A percentile compares a stretch with the other conserved stretches of the same genome.
phyloP scores from a whole-genome alignment of 2,888 invertebrate genomes.

The Dynastes tityus region DNA sequence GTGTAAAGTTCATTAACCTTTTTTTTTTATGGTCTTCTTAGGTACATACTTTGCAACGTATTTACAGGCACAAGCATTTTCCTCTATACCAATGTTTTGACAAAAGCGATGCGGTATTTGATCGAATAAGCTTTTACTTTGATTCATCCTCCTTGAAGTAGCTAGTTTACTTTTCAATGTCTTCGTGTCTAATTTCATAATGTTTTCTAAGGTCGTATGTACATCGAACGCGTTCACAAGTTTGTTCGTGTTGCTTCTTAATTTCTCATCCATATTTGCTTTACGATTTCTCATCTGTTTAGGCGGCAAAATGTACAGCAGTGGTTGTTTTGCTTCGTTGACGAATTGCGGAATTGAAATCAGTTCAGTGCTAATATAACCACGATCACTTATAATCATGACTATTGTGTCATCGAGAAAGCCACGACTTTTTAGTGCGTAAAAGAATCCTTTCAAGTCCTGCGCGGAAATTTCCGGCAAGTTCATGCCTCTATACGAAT shows the following conservation, averaged over 20 bases:
- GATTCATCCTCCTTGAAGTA: background rate
- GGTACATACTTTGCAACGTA: constrained; percentile 28
- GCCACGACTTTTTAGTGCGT: background rate
- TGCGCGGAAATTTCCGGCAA: constrained; percentile 4
- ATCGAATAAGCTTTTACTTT: constrained; percentile 12
- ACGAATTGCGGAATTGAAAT: background rate
- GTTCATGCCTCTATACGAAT: constrained; percentile 13
- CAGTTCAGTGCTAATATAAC: constrained; percentile 6
- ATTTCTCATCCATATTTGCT: background rate
- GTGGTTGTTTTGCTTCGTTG: constrained; percentile 10
- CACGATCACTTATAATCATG: constrained; percentile 17
- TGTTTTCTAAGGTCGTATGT: constrained; percentile 5
- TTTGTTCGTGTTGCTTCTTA: background rate
- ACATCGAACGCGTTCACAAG: constrained; percentile 18
- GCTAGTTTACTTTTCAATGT: too few relatives aligned
- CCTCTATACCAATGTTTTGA: background rate
- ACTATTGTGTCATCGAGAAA: constrained; percentile 29
- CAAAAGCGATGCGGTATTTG: constrained; percentile 18
- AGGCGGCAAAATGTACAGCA: background rate
- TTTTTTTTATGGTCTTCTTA: background rate
- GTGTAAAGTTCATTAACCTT: background rate
- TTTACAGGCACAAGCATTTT: background rate
- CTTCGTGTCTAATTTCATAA: background rate
- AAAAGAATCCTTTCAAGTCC: constrained; percentile 6
- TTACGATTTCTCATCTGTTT: background rate